phyloP scores from a whole-genome alignment of 2,888 invertebrate species.

The Ypsolopha sequella region DNA sequence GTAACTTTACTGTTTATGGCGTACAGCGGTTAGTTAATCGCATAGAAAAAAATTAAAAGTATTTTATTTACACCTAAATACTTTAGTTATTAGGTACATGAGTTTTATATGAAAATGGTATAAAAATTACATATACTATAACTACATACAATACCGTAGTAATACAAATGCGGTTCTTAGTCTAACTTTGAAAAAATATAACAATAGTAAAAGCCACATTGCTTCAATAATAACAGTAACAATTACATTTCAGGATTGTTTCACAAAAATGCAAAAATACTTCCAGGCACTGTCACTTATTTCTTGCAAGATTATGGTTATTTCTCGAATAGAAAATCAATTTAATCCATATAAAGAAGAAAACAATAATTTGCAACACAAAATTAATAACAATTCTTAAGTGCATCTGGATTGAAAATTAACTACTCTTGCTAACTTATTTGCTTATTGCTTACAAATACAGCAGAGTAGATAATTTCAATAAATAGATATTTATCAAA shows the following conservation, averaged over 20 bases:
- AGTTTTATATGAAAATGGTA: conserved; percentile 69
- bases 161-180: conserved; percentile 63
- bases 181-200: conserved; percentile 63
- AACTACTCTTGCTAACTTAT: conserved; percentile 53
- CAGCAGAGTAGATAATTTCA: conserved; percentile 33
- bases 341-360: not conserved
- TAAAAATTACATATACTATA: conserved; percentile 66
- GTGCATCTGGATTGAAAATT: conserved; percentile 22
- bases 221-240: conserved; percentile 47
- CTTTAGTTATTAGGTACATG: conserved; percentile 57
- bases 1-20: conserved; percentile 49
- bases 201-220: conserved; percentile 64
- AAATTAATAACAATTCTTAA: conserved; percentile 11
- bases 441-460: conserved; percentile 51
- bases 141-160: conserved; percentile 52
- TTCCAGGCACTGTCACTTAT: conserved; percentile 46
- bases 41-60: conserved; percentile 65
- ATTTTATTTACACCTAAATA: conserved; percentile 61
- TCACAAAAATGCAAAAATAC: conserved; percentile 46
- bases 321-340: conserved; percentile 18
- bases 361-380: conserved; percentile 27
- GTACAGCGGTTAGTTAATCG: conserved; percentile 61
- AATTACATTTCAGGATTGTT: conserved; percentile 25
- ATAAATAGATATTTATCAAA: conserved; percentile 4
- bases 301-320: conserved; percentile 20